Percentiles rank a stretch among this genome's conserved stretches.
phyloP scores from a whole-genome alignment of 2,888 invertebrate genomes.

The Acanthopleura granulata region DNA sequence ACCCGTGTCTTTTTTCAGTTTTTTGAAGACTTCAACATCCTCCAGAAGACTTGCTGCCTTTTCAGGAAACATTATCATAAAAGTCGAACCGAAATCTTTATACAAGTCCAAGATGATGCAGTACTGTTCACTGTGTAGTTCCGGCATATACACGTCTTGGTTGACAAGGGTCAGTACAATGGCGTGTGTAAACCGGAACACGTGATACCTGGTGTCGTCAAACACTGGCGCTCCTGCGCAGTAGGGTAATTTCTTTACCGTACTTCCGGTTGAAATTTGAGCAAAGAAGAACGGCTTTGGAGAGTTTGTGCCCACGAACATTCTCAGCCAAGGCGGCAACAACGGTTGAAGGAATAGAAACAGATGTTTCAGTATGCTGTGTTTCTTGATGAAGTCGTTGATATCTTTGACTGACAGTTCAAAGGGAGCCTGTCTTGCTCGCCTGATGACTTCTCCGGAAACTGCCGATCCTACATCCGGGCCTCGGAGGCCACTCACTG shows the following conservation, averaged over 20 bases:
- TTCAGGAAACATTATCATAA: slow-evolving; percentile 13
- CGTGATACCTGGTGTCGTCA: slow-evolving; percentile 8
- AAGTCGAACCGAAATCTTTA: slow-evolving; percentile 10
- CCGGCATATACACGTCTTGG: neutral
- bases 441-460: neutral
- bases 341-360: neutral
- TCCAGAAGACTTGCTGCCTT: neutral
- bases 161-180: neutral
- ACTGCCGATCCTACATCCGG: neutral
- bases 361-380: neutral
- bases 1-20: slow-evolving; percentile 3
- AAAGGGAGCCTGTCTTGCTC: neutral
- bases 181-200: slow-evolving; percentile 12
- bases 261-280: neutral
- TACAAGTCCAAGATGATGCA: slow-evolving; percentile 13
- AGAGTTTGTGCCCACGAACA: neutral
- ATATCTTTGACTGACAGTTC: slow-evolving; percentile 11
- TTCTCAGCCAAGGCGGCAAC: neutral
- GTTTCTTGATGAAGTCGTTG: slow-evolving; percentile 1
- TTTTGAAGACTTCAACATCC: neutral
- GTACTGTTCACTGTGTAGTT: neutral
- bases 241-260: neutral
- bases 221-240: neutral
- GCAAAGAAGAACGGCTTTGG: slow-evolving; percentile 12
- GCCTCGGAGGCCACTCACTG: neutral